Percentiles rank a stretch among this genome's conserved stretches.
Evolutionary conservation across 1,140 invertebrate genomes (phyloP).

Genomic region (Steinernema khuongi): DNA sequence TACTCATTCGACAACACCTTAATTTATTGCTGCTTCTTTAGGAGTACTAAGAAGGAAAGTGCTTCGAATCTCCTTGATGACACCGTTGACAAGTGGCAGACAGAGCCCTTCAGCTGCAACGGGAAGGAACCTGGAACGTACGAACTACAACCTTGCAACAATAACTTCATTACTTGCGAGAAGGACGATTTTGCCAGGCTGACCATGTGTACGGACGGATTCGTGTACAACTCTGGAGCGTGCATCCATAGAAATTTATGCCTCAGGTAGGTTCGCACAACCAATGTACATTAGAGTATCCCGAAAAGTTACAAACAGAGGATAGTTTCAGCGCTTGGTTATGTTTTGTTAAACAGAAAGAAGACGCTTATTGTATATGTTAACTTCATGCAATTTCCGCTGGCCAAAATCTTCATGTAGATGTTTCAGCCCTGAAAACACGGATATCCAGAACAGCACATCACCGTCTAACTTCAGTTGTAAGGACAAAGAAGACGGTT

Average conservation of each 20-base stretch:
- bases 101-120: neutral
- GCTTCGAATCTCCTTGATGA: no score
- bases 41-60: no score
- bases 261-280: neutral
- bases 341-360: no score
- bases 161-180: neutral
- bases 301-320: neutral
- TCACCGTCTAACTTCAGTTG: slow-evolving; percentile 24
- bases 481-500: slow-evolving; percentile 19
- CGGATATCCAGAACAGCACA: no score
- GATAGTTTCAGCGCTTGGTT: no score
- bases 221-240: neutral
- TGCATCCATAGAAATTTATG: neutral
- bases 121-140: neutral
- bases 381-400: no score
- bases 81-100: no score
- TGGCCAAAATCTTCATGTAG: no score
- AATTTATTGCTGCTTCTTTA: no score
- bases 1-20: no score
- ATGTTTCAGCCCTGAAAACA: no score
- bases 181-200: neutral
- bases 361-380: no score
- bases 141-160: neutral
- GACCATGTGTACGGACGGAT: neutral
- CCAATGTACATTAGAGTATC: neutral